A percentile compares a stretch with the other conserved stretches of the same genome.
Conservation (phyloP, 2,797 vertebrate genomes). For the Microhierax caerulescens region DNA sequence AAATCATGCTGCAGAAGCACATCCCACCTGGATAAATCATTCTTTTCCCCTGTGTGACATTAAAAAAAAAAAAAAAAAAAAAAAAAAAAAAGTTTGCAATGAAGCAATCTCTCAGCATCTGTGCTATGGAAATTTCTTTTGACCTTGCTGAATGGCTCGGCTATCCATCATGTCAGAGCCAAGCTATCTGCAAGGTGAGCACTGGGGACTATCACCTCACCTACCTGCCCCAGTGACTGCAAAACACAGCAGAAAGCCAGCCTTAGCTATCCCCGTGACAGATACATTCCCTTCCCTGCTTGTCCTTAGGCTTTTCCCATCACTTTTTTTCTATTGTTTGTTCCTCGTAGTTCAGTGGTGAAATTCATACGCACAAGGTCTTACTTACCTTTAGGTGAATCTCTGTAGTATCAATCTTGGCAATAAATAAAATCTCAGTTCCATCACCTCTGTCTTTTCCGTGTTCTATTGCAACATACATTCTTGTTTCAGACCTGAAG, state of each 20-base stretch:
- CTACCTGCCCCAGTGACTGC: neutral
- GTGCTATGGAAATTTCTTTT: slow-evolving; percentile 20
- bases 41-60: neutral
- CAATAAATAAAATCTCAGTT: neutral
- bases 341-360: neutral
- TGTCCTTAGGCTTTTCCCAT: neutral
- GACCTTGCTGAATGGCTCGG: neutral
- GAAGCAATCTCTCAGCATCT: neutral
- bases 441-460: neutral
- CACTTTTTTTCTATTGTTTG: neutral
- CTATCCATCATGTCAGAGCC: neutral
- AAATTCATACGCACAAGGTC: neutral
- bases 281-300: neutral
- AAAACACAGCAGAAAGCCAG: neutral
- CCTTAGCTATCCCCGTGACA: neutral
- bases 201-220: neutral
- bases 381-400: neutral
- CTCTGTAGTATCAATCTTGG: neutral
- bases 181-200: neutral
- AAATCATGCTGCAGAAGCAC: neutral
- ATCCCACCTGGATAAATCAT: neutral
- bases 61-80: neutral
- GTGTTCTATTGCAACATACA: neutral
- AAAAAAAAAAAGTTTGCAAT: neutral
- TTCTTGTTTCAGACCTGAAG: neutral